Evolutionary conservation across 2,888 invertebrate genomes (phyloP), one percentile per base, ranked within the genome.

Genomic region (Polydrusus pterygomalis): DNA sequence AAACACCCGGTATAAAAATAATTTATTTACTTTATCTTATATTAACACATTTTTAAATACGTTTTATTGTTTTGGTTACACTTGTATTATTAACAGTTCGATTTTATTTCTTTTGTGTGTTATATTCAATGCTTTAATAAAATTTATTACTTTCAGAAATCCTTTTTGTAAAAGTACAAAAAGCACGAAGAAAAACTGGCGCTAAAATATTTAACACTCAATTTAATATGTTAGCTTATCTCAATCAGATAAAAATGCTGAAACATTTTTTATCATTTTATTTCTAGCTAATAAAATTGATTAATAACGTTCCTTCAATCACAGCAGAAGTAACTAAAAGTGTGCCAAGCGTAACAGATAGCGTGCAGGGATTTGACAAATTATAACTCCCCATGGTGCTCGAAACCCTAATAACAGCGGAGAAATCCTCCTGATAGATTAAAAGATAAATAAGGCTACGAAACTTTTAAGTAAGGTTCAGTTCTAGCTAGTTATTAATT

Each of bases 311-410:
- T 54, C 54, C 30, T 30, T 30, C 25, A 54, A 54, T 54, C 54
- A 54, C 54, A 54, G 54, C 54, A 54, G 54, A 25, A 54, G 54
- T 13, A 54, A n/a, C 54, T 54, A 1, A 54, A 54, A 25, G 54
- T 25, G 54, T 54, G 25, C 25, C 18, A 20, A n/a, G 20, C 54
- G 54, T 54, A 54, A 54, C 54, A 13, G 54, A 25, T 54, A 54
- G 54, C 54, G 54, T 54, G 54, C 54, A 30, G 54, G 54, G 54
- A 54, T 54, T 54, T 54, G 54, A 54, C 54, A 54, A 54, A 54
- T 54, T 54, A 54, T 54, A 54, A 54, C 54, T 54, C 54, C 25
- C 54, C n/a, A 30, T 17, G 20, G 54, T 54, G 54, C 54, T 13
- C 54, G 54, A 25, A 54, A 25, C 54, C 25, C 20, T 54, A 54